phyloP scores from a whole-genome alignment of 2,888 invertebrate genomes.

The Athalia cordata region DNA sequence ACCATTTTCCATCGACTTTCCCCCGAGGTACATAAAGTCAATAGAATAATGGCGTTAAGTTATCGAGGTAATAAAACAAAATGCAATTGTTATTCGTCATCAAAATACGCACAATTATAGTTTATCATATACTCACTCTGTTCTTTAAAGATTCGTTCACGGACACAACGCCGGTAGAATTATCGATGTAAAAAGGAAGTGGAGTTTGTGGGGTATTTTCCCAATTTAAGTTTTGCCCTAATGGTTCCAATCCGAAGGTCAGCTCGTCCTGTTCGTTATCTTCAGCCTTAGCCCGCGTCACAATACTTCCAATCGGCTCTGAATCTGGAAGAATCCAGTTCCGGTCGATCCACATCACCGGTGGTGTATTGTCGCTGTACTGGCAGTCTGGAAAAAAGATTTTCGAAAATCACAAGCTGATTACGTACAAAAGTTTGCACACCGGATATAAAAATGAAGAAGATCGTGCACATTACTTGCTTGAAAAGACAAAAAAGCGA shows the following conservation, averaged over 20 bases:
- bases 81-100: too few relatives aligned
- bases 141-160: slow-evolving; percentile 86
- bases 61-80: not conserved
- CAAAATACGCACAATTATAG: not conserved
- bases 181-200: slow-evolving; percentile 86
- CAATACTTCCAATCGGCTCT: slow-evolving; percentile 83
- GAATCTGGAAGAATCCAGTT: slow-evolving; percentile 85
- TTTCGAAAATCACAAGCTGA: not conserved
- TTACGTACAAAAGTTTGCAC: not conserved
- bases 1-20: not conserved
- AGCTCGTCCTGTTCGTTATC: slow-evolving; percentile 80
- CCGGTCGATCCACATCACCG: slow-evolving; percentile 81
- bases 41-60: not conserved
- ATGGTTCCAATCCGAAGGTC: slow-evolving; percentile 82
- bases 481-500: not conserved
- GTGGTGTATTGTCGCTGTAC: slow-evolving; percentile 79
- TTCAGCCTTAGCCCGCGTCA: slow-evolving; percentile 82
- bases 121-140: slow-evolving; percentile 78
- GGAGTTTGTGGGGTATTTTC: slow-evolving; percentile 69
- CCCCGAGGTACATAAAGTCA: not conserved
- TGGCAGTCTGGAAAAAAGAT: slow-evolving; percentile 73
- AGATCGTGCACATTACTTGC: not conserved
- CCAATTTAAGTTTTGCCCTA: slow-evolving; percentile 67
- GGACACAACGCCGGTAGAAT: slow-evolving; percentile 84
- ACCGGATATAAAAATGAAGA: not conserved